Percentiles rank a stretch among this genome's conserved stretches.
Evolutionary conservation across 2,113 vertebrate genomes (phyloP).

Genomic region (Chionodraco myersi): DNA sequence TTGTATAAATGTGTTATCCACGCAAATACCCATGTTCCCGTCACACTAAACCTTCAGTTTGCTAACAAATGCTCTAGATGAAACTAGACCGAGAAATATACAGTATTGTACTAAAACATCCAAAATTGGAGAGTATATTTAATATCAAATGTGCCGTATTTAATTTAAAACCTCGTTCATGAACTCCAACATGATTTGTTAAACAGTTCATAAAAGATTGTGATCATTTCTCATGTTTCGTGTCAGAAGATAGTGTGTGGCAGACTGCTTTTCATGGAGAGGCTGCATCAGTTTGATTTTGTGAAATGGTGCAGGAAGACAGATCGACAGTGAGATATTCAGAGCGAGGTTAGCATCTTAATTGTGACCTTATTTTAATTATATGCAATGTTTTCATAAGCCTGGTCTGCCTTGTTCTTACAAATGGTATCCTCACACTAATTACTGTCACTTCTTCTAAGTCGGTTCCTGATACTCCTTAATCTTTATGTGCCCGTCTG

Average conservation of each 20-base stretch:
- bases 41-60: not conserved
- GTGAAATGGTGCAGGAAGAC: not conserved
- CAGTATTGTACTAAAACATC: too few relatives aligned
- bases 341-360: slow-evolving; percentile 34
- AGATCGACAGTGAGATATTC: slow-evolving; percentile 2
- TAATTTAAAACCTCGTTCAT: slow-evolving; percentile 11
- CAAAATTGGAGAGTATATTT: too few relatives aligned
- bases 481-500: slow-evolving; percentile 11
- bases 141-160: not conserved
- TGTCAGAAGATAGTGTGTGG: slow-evolving; percentile 14
- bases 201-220: slow-evolving; percentile 9
- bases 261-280: slow-evolving; percentile 8
- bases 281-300: slow-evolving; percentile 10
- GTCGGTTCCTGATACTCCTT: slow-evolving; percentile 24
- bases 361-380: slow-evolving; percentile 54
- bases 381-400: slow-evolving; percentile 54
- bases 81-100: too few relatives aligned
- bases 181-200: slow-evolving; percentile 16
- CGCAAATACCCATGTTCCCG: slow-evolving; percentile 3
- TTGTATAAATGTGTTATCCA: slow-evolving; percentile 3
- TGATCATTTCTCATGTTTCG: slow-evolving; percentile 18
- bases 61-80: too few relatives aligned
- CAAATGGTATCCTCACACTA: slow-evolving; percentile 38
- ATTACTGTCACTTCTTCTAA: slow-evolving; percentile 60
- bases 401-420: slow-evolving; percentile 29